phyloP scores from a whole-genome alignment of 2,113 vertebrate species.

The Lepidothrix coronata region DNA sequence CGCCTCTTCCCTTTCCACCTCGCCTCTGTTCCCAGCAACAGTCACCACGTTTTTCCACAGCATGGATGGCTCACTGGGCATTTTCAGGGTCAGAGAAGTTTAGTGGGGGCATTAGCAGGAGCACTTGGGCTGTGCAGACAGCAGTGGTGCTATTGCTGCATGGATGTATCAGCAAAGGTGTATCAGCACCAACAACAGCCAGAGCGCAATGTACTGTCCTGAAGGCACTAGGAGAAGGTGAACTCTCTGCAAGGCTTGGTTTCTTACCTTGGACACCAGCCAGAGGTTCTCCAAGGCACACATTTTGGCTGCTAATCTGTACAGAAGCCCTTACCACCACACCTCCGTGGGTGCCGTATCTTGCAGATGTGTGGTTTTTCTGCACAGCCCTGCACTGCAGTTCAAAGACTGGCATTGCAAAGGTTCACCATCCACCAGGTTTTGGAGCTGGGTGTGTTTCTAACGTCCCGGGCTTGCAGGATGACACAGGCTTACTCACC shows the following conservation, averaged over 20 bases:
- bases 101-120: background rate
- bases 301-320: background rate
- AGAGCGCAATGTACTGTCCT: background rate
- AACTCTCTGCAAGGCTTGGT: background rate
- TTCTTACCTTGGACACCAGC: background rate
- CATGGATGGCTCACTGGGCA: background rate
- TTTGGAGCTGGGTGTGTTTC: constrained; percentile 13
- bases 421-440: background rate
- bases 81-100: background rate
- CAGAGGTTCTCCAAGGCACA: background rate
- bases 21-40: background rate
- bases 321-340: background rate
- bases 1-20: background rate
- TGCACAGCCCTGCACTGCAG: background rate
- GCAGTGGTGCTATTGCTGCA: background rate
- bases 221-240: background rate
- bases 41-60: background rate
- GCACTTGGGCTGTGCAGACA: background rate
- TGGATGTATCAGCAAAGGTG: background rate
- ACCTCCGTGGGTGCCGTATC: accelerated
- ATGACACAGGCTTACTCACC: constrained; percentile 37
- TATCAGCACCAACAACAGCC: background rate
- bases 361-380: accelerated
- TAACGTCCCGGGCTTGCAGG: background rate
- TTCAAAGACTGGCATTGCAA: background rate